Percentiles rank a stretch among this genome's conserved stretches.
Conservation (phyloP, 2,888 invertebrate species). For the Lapara coniferarum region DNA sequence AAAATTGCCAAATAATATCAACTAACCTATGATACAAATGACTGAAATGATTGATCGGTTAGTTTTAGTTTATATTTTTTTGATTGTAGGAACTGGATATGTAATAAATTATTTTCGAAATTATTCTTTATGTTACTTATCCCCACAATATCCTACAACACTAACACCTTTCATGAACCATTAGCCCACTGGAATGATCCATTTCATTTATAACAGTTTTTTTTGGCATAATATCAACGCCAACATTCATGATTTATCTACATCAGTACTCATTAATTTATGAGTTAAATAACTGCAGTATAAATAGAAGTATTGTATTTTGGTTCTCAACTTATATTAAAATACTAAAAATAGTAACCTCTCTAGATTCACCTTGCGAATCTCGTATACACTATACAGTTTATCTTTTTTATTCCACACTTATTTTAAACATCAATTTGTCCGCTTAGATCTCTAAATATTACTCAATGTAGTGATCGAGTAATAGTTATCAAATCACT, state of each 20-base stretch:
- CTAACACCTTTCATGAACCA: conserved; percentile 4
- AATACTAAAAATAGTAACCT: conserved; percentile 40
- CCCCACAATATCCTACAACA: conserved; percentile 8
- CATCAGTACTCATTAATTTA: conserved; percentile 10
- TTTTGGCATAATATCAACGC: background rate
- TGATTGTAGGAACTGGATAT: conserved; percentile 63
- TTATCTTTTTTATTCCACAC: background rate
- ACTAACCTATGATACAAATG: conserved; percentile 45
- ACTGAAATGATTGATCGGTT: conserved; percentile 30
- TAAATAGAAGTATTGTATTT: conserved; percentile 23
- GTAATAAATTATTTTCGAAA: conserved; percentile 66
- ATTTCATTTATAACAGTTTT: background rate
- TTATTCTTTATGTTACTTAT: conserved; percentile 15
- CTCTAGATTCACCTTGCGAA: conserved; percentile 49
- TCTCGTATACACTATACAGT: conserved; percentile 28
- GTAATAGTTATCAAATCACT: conserved; percentile 14
- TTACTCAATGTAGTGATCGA: conserved; percentile 31
- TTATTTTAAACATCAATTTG: background rate
- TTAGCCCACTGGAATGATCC: conserved; percentile 16
- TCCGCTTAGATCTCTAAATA: conserved; percentile 19
- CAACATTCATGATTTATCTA: conserved; percentile 8
- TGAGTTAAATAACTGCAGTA: background rate
- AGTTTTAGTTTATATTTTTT: conserved; percentile 29
- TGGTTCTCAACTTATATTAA: conserved; percentile 16
- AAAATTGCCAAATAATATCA: conserved; percentile 29